Base-by-base conservation (phyloP, 2,113 vertebrate species). In the Peromyscus maniculatus region DNA sequence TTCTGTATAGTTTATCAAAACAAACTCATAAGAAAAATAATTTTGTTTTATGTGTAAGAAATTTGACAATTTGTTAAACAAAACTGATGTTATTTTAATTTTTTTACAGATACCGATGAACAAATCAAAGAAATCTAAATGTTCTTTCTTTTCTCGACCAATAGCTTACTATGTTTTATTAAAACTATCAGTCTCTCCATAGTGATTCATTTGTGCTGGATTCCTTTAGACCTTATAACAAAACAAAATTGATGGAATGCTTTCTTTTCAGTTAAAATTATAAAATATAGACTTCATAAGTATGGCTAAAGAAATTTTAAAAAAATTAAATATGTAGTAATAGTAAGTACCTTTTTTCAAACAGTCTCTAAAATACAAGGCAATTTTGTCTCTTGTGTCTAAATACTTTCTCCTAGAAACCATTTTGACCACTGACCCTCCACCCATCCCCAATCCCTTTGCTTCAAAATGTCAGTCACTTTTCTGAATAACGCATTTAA, bases 51-150 rank as follows among this genome's bases (percentile, higher is more conserved):
- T 59, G 24, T 64, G 0, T 7, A 92, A 92, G 10, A 55, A 57
- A 89, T 77, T 91, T 67, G 17, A 26, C 69, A 59, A 72, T n/a
- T 24, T 39, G 69, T 75, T 95, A 64, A 46, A 78, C 0, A 75
- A 94, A 93, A 80, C 49, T 91, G 79, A 94, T 66, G 1, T 33
- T 72, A 46, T 96, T 90, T 91, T 94, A 91, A 55, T 55, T 92
- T 89, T 67, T 96, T 97, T 96, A 88, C 43, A 97, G 96, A 77
- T 82, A n/a, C 7, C 52, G 13, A 17, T 84, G 28, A 26, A 91
- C 43, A 92, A 95, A 75, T 84, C 67, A 92, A 28, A 94, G 75
- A 96, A 91, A 92, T 66, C 62, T 83, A 82, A 90, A 96, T 39
- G 24, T 16, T n/a, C 36, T 77, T 9, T 82, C 82, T 88, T 66